Base-by-base conservation (phyloP, 1,140 invertebrate genomes). In the Leguminivora glycinivorella region DNA sequence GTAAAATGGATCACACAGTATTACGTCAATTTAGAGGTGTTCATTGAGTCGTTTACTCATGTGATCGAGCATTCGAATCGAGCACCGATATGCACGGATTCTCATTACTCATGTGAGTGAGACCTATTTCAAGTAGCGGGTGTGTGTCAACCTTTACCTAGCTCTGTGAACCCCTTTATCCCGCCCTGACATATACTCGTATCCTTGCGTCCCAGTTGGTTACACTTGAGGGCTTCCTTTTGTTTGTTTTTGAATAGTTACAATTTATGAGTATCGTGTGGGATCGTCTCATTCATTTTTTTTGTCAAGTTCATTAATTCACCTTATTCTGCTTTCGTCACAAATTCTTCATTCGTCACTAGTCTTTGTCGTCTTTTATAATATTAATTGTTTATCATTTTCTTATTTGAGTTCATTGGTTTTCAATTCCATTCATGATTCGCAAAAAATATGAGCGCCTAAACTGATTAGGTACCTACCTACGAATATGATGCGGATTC, bases 161-260 rank as follows among this genome's bases (percentile, higher is more conserved):
- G 31, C 58, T 29, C 58, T 9, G 17, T 29, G 25, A 63, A 17
- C 19, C n/a, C 58, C 58, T 63, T n/a, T 4, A n/a, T 63, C 26
- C 56, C 25, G 14, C 24, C 22, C 56, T 5, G 26, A 31, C 26
- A 19, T 7, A 19, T 17, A 19, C 25, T 63, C 3, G n/a, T 63
- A 63, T 63, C 26, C 58, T 63, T 63, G 29, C 26, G n/a, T 60
- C 26, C 14, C 26, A 63, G 25, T 63, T 63, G 24, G 26, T 9
- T 58, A 58, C 22, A 2, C 25, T 63, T 0, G n/a, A 29, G 1
- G 58, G 2, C n/a, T 63, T 31, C 14, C 24, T 58, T 5, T 14
- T 1, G 6, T 52, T n/a, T 52, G 0, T 6, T 52, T 52, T 52
- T 1, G 4, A 52, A 52, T 10, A 52, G 9, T 52, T 19, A 7